These are phyloP conservation scores for Nomada ruficornis DNA, from an alignment of 2,888 invertebrate genomes.

Conservation along the genomic window DNA sequence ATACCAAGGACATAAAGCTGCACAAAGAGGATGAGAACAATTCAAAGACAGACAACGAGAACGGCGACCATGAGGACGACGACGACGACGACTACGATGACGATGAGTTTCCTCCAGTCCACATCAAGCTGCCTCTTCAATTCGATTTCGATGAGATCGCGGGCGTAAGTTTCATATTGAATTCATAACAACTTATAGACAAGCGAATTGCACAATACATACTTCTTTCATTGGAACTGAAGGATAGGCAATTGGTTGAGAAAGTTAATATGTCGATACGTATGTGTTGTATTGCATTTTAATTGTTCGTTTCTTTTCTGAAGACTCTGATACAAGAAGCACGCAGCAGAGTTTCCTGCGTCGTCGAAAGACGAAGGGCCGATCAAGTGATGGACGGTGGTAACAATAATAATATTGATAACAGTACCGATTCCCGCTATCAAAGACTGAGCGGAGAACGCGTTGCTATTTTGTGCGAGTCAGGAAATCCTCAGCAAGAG, in stretches of 20 bases:
- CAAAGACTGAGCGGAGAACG: constrained; percentile 92
- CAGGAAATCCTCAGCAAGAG: constrained; percentile 89
- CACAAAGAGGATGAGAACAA: constrained; percentile 83
- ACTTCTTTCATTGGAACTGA: background rate
- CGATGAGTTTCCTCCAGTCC: constrained; percentile 85
- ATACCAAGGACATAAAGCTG: constrained; percentile 83
- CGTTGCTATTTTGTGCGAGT: constrained; percentile 95
- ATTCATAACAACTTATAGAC: too few relatives aligned
- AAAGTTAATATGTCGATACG: too few relatives aligned
- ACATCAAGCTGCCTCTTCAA: constrained; percentile 91
- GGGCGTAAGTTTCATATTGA: constrained; percentile 85
- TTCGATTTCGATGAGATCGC: constrained; percentile 93
- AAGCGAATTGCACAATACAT: background rate
- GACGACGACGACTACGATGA: constrained; percentile 85
- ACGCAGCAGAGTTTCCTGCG: constrained; percentile 94
- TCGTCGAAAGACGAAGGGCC: constrained; percentile 93
- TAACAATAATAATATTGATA: constrained; percentile 90
- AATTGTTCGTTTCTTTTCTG: background rate
- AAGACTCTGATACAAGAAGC: constrained; percentile 85
- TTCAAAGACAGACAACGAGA: constrained; percentile 86
- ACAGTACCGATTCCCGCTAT: constrained; percentile 89
- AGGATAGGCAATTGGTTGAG: background rate
- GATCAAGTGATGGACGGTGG: constrained; percentile 93
- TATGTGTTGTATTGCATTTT: background rate
- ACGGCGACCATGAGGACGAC: constrained; percentile 84